phyloP scores from a whole-genome alignment of 2,797 vertebrate species.

The Adelosebastes latens region DNA sequence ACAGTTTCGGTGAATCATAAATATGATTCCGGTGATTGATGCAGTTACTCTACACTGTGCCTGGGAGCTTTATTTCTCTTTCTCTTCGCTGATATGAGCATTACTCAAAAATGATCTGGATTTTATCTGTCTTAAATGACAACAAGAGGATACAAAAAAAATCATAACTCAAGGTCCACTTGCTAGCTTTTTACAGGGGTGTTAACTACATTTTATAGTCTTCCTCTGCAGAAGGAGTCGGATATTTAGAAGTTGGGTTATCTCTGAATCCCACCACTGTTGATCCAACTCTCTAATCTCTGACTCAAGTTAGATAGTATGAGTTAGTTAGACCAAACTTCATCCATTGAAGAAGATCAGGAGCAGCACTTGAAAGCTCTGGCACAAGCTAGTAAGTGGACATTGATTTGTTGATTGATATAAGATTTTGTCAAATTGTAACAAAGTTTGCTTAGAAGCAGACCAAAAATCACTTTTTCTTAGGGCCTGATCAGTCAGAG shows the following conservation, averaged over 20 bases:
- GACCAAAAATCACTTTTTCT: not conserved
- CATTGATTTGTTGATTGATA: not conserved
- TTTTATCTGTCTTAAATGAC: not conserved
- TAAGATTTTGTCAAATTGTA: not conserved
- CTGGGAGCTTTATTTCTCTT: not conserved
- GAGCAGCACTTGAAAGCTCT: not conserved
- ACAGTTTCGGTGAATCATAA: not conserved
- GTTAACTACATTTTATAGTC: not conserved
- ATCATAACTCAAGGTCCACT: not conserved
- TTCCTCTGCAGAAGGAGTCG: not conserved
- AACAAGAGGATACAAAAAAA: not conserved
- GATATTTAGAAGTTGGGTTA: not conserved
- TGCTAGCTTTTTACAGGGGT: not conserved
- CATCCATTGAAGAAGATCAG: not conserved
- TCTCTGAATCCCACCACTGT: not conserved
- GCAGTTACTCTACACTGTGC: not conserved
- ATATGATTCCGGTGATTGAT: not conserved
- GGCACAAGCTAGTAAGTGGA: not conserved
- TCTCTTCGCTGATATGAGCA: not conserved
- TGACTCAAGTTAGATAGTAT: not conserved
- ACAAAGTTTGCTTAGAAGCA: not conserved
- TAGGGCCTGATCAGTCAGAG: not conserved
- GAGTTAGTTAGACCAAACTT: not conserved
- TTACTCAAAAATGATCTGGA: not conserved
- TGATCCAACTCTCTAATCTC: not conserved